A percentile compares a stretch with the other conserved stretches of the same genome.
These are phyloP conservation scores for Xylocampa areola DNA, from an alignment of 2,888 invertebrate species.

Conservation along the genomic window DNA sequence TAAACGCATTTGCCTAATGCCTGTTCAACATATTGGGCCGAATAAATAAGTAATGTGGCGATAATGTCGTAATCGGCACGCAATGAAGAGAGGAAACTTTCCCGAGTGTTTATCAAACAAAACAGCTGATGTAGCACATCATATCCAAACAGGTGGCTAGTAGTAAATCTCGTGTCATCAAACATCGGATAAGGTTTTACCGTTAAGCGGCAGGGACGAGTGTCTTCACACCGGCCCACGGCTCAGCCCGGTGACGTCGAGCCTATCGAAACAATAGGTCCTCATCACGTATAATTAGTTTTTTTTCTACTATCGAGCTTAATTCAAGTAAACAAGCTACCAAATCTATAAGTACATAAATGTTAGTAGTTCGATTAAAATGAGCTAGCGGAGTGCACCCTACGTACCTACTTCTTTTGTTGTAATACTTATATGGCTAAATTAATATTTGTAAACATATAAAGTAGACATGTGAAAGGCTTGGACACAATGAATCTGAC, in stretches of 20 bases:
- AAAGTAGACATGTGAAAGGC: conserved; percentile 4
- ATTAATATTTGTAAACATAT: neutral
- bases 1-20: conserved; percentile 54
- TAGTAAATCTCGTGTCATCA: conserved; percentile 74
- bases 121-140: conserved; percentile 67
- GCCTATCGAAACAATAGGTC: no score
- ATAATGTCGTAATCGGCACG: conserved; percentile 54
- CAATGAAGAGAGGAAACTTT: conserved; percentile 66
- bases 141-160: conserved; percentile 69
- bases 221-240: conserved; percentile 37
- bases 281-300: no score
- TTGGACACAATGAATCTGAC: conserved; percentile 10
- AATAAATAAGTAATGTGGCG: conserved; percentile 47
- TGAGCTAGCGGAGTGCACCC: no score
- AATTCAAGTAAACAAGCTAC: no score
- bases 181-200: conserved; percentile 72
- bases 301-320: no score
- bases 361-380: no score
- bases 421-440: neutral
- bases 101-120: conserved; percentile 70
- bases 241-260: conserved; percentile 1
- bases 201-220: conserved; percentile 72
- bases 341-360: no score
- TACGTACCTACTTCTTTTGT: no score
- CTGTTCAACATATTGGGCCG: conserved; percentile 45